Evolutionary conservation across 2,797 vertebrate species (phyloP).

Genomic region (Bothrops alternatus): DNA sequence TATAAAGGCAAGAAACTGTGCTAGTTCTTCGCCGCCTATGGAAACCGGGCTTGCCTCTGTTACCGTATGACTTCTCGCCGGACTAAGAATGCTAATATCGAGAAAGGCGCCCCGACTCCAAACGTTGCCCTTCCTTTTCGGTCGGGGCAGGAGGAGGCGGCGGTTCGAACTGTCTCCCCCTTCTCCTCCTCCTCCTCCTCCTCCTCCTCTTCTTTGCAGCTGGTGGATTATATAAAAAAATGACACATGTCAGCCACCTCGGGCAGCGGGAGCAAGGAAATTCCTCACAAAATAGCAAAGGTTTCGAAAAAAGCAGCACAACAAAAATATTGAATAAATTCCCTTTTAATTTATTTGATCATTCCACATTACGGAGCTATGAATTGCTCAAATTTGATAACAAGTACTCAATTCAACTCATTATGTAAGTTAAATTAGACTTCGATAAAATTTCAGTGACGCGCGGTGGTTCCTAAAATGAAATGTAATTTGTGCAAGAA

Average conservation of each 20-base stretch:
- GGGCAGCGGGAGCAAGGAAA: constrained; percentile 66
- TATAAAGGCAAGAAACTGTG: constrained; percentile 18
- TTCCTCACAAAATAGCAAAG: constrained; percentile 80
- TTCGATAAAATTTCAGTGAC: constrained; percentile 91
- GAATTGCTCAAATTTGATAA: constrained; percentile 99
- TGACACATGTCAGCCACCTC: constrained; percentile 76
- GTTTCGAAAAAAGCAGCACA: constrained; percentile 80
- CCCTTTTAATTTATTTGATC: constrained; percentile 96
- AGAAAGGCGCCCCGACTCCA: constrained; percentile 68
- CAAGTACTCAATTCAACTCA: constrained; percentile 97
- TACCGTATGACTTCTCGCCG: constrained; percentile 31
- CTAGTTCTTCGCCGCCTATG: constrained; percentile 3
- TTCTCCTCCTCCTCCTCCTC: constrained; percentile 25
- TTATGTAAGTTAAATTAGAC: constrained; percentile 96
- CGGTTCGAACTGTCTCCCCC: constrained; percentile 40
- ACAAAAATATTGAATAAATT: constrained; percentile 91
- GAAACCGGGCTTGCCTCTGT: constrained; percentile 51
- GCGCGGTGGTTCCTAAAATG: constrained; percentile 90
- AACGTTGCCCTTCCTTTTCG: constrained; percentile 74
- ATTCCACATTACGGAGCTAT: constrained; percentile 94
- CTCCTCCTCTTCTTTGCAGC: constrained; percentile 56
- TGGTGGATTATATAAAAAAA: constrained; percentile 51
- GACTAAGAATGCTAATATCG: constrained; percentile 56
- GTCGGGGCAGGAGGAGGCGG: constrained; percentile 60
- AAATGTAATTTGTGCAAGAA: constrained; percentile 99